Evolutionary conservation across 1,140 invertebrate species (phyloP), one percentile per base, ranked within the genome.

Genomic region (Drosophila rhopaloa): DNA sequence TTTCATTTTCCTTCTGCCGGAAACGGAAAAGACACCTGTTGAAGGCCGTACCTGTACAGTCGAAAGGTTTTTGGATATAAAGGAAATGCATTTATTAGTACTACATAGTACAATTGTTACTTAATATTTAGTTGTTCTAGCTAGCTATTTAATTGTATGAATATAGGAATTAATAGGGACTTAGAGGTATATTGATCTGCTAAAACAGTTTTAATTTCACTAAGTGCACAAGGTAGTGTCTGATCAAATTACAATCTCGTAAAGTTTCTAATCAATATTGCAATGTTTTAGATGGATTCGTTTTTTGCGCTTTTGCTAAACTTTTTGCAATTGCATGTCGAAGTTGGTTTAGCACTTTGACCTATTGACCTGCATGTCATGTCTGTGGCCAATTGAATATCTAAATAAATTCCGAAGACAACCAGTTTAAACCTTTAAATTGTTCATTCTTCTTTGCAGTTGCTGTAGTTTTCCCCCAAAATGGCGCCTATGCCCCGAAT

Each of bases 401-500:
- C 19, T 37, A 14, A 29, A 37, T 60, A 37, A 46, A 58, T 43
- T 38, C 7, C 4, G 16, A 32, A 14, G 8, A 38, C 10, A 61
- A 37, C 14, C 19, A 73, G 50, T 24, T 65, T 53, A 51, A 56
- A 35, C 16, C 29, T 38, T 63, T 29, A 6, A 48, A 48, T 41
- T 38, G 57, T 41, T 47, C 2, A 14, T 24, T 40, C 6, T 44
- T 38, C 7, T 41, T 56, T 75, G 10, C 47, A 65, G 14, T 76
- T 81, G 47, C 41, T 84, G 58, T 5, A 41, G 13, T 38, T 48
- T 41, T 44, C 13, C 5, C 5, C 8, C n/a, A 76, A 61, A 48
- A 92, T 92, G 91, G 91, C 90, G 46, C 91, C 91, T 11, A 91
- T 92, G 91, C 91, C 91, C 44, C 86, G 84, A 48, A 85, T 88